Percentiles rank a stretch among this genome's conserved stretches.
These are phyloP conservation scores for Brevimyrus niger DNA, from an alignment of 2,113 vertebrate species.

Conservation along the genomic window DNA sequence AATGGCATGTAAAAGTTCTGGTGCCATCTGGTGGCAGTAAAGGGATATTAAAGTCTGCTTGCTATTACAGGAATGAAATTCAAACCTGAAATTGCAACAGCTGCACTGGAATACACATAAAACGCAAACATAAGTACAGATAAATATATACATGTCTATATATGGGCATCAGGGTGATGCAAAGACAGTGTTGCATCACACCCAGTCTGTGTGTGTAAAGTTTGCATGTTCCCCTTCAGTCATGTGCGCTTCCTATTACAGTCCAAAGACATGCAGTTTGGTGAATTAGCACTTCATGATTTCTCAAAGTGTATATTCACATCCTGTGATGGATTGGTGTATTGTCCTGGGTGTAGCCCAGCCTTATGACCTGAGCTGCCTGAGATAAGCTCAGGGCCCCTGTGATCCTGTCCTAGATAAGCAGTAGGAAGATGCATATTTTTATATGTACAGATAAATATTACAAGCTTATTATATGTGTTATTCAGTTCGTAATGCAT, in stretches of 20 bases:
- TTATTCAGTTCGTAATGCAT: background rate
- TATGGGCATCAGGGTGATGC: background rate
- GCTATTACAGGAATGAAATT: background rate
- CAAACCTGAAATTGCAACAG: background rate
- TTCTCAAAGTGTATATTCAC: background rate
- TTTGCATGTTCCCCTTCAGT: background rate
- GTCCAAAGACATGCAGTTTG: background rate
- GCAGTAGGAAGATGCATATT: background rate
- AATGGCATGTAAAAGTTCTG: background rate
- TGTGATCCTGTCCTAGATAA: background rate
- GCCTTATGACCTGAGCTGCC: background rate
- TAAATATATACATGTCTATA: background rate
- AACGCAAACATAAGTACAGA: background rate
- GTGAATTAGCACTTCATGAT: background rate
- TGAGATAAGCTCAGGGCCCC: background rate
- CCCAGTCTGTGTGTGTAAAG: background rate
- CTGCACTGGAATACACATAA: background rate
- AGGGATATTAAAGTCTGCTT: background rate
- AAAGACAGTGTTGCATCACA: background rate
- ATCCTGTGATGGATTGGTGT: background rate
- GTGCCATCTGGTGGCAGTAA: conserved; percentile 18
- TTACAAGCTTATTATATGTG: background rate
- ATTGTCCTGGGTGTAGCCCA: background rate
- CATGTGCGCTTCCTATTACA: background rate
- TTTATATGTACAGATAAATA: background rate